Conservation (phyloP, 1,140 invertebrate species). For the Anthonomus grandis region DNA sequence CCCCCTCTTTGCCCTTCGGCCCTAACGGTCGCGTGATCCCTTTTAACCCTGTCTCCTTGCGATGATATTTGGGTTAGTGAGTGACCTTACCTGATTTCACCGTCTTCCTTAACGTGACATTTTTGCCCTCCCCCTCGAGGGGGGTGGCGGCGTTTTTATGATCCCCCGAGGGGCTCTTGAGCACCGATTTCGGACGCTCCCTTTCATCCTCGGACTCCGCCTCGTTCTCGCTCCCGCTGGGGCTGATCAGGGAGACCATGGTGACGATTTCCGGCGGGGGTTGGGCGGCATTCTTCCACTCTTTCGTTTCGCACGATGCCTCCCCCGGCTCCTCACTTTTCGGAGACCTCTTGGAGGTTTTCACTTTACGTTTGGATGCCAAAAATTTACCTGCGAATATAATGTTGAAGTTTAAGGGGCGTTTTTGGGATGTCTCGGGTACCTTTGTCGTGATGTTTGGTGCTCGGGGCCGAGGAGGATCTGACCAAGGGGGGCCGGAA, state of each 20-base stretch:
- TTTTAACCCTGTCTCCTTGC: no score
- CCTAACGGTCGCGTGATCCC: no score
- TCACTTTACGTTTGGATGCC: constrained; percentile 38
- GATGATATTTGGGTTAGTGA: no score
- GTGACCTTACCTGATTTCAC: constrained; percentile 50
- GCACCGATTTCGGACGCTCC: constrained; percentile 17
- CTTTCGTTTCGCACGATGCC: constrained; percentile 19
- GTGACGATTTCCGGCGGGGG: constrained; percentile 51
- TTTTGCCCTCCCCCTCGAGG: constrained; percentile 17
- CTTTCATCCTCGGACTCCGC: constrained; percentile 30
- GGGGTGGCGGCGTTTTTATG: not conserved
- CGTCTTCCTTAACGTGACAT: constrained; percentile 46
- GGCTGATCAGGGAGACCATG: constrained; percentile 57
- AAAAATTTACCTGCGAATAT: constrained; percentile 43
- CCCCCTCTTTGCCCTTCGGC: no score
- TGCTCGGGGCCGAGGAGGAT: constrained; percentile 40
- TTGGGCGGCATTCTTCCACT: constrained; percentile 21
- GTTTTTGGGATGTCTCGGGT: no score
- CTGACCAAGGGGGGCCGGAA: constrained; percentile 39
- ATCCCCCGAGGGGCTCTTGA: constrained; percentile 31
- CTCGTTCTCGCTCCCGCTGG: constrained; percentile 55
- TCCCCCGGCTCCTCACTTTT: constrained; percentile 18
- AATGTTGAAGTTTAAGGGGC: no score
- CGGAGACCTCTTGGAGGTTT: constrained; percentile 30
- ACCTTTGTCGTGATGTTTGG: constrained; percentile 35